Evolutionary conservation across 2,113 vertebrate genomes (phyloP), one percentile per base, ranked within the genome.

Genomic region (Camelus bactrianus): DNA sequence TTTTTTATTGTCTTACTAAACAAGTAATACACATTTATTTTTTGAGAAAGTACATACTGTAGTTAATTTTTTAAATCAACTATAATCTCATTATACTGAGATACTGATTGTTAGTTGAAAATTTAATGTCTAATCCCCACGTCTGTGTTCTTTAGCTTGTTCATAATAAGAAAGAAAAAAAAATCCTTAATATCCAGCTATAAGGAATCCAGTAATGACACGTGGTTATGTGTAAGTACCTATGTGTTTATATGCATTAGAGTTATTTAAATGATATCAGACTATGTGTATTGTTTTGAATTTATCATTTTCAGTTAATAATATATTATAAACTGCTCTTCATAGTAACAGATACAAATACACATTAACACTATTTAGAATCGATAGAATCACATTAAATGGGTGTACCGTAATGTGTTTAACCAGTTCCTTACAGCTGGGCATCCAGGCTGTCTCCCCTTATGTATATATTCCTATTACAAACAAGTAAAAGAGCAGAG

Each of bases 211-310:
- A 80, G 19, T 46, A 73, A 89, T 6, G 8, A 35, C 20, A 0
- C 30, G 11, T 38, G 38, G 4, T 65, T 75, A 38, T 2, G 2
- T 72, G 9, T 64, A 64, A 92, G 67, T 14, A 54, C 14, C 5
- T 7, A 26, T 15, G 2, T 54, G 3, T 28, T 10, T 65, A 9
- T 22, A 22, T 26, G 1, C 7, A 15, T 64, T 70, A 67, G 62
- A 70, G 32, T 79, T 93, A 86, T 35, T 91, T 73, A 84, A 54
- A 70, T 90, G 67, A 16, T 32, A 42, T 64, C 54, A 95, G 58
- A 79, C 24, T 67, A 19, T 56, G 52, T 76, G 17, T 32, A 46
- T 46, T 58, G 16, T 70, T 69, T 93, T 83, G 64, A 67, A 67
- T 12, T 20, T 80, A 7, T 75, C 32, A 50, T 54, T 77, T 92